Evolutionary conservation across 2,797 vertebrate genomes (phyloP), one percentile per base, ranked within the genome.

Genomic region (Falco naumanni): DNA sequence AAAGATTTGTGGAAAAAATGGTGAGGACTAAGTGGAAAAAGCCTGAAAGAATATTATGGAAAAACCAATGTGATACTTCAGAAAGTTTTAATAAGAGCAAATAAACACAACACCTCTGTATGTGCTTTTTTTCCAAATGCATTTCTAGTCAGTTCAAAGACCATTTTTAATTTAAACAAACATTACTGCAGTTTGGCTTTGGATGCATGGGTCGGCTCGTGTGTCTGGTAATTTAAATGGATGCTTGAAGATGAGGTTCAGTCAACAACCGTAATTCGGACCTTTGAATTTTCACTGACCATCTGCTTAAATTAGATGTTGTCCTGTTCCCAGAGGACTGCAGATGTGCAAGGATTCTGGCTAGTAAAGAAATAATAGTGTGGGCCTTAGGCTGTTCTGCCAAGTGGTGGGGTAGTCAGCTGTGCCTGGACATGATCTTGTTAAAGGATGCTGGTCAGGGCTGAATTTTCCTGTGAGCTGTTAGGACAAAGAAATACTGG

Each of bases 251-350:
- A 31, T 37, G 48, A 63, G 59, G 31, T 78, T 66, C 72, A 84
- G 65, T 69, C 84, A 90, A 26, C 20, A 78, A 10, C 53, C 28
- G 89, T 39, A 83, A 63, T 91, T 78, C 83, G 84, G 77, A 86
- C 72, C 61, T 94, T 95, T 81, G 70, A 59, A 72, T 93, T 93
- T 86, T 86, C 51, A 50, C 43, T 90, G 85, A 9, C 76, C 33
- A 34, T 78, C 57, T 81, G 37, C 76, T 69, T 85, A 76, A 72
- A 65, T 87, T 84, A 76, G 63, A 33, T 9, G 21, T 51, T 84
- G 19, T 50, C 25, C 13, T 90, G 1, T 71, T 81, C 57, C 48
- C 41, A 33, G 57, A 28, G 53, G 13, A 12, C 57, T 41, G 72
- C 13, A 45, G 84, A 75, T 89, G 39, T 7, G 4, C 24, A 12